Base-by-base conservation (phyloP, 2,888 invertebrate species). In the Meiosimyza decipiens region DNA sequence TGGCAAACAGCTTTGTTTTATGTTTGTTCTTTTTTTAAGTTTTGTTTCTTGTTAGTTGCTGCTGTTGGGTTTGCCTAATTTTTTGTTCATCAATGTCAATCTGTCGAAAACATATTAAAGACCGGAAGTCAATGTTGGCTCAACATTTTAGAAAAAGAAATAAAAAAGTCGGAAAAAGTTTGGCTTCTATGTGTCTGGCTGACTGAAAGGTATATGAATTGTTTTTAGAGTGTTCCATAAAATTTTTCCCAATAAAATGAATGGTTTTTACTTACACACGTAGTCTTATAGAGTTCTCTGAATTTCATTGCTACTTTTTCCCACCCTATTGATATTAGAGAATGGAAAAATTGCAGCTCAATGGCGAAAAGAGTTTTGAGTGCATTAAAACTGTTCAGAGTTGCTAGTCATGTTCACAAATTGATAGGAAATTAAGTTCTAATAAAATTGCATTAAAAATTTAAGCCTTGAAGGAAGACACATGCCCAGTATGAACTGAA, bases 51-150 rank as follows among this genome's bases (percentile, higher is more conserved):
- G 33, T 11, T 28, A 54, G 16, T 16, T 40, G 28, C 22, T 18
- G 6, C 54, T 47, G 15, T 18, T 51, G 40, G 40, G 40, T 22
- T 18, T 40, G n/a, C 64, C 52, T 52, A 54, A 54, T 63, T 70
- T 70, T 70, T 70, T 70, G 63, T 63, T 62, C 83, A 82, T 84
- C 84, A 84, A 80, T 82, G 84, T 83, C 84, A 83, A 83, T 81
- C 81, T 84, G 83, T 83, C 73, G 74, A 80, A 81, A 82, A 80
- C 82, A 81, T 80, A 84, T 83, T 83, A 80, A 80, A 79, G 79
- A 75, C 52, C 82, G 82, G 80, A 82, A 82, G 80, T 82, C 81
- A 74, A 82, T 81, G 80, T 81, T 62, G 60, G 60, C 60, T 62
- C 52, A 54, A 66, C 66, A 28, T n/a, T 16, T 15, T 16, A 69